Evolutionary conservation across 2,888 invertebrate genomes (phyloP), one percentile per base, ranked within the genome.

Genomic region (Dryadula phaetusa): DNA sequence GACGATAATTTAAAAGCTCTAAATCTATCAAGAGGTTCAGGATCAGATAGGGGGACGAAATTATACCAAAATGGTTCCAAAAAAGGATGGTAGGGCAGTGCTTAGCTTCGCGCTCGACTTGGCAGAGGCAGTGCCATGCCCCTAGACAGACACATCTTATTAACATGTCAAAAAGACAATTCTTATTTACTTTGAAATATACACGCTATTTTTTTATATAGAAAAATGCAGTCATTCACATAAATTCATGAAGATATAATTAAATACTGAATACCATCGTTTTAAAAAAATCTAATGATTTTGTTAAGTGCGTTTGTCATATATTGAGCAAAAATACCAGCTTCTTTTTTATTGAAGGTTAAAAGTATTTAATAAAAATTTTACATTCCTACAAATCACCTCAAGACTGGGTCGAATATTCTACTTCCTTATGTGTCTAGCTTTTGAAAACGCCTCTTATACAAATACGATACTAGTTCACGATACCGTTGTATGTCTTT

Each of bases 391-490:
- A 28, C 16, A 25, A 49, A 49, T 16, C 16, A 28, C 0, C n/a
- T 25, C n/a, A 4, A 28, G 49, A 25, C 10, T 32, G 16, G 28
- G 52, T 28, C 16, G 32, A 52, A 60, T 7, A 60, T 7, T 14
- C 14, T 14, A 44, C 25, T 58, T 28, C 25, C 28, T 58, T 25
- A 42, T 42, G 16, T 40, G 12, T 32, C 4, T 25, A 32, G 42
- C 44, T 16, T 34, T 49, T 67, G 67, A 44, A 42, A 40, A 44
- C 34, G 34, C 62, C n/a, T 53, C 63, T 63, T 70, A 60, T 63
- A 54, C 63, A 66, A 68, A 70, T 63, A 65, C 60, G 62, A 40
- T 64, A 44, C 44, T 34, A 53, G 68, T 58, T 52, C 62, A 66
- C 32, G 58, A 66, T 66, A 69, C 66, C 66, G 65, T 66, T 66